Conservation (phyloP, 2,797 vertebrate genomes). For the Tadarida brasiliensis region DNA sequence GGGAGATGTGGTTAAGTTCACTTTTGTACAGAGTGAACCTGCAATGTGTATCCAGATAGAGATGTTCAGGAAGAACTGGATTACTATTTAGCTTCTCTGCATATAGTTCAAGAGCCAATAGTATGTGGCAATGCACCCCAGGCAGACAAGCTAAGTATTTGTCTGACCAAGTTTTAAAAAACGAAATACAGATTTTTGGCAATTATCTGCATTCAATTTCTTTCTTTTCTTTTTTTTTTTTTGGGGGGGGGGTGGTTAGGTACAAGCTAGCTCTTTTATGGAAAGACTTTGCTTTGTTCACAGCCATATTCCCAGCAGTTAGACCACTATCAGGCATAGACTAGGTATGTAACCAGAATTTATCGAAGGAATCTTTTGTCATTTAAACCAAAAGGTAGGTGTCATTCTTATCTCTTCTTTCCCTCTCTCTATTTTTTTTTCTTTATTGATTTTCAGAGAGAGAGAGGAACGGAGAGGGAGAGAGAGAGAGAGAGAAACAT, state of each 20-base stretch:
- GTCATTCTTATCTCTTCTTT: not conserved
- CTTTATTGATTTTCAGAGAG: not conserved
- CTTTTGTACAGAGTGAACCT: not conserved
- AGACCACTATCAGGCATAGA: not conserved
- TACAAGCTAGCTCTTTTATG: not conserved
- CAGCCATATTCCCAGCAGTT: not conserved
- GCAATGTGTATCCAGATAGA: not conserved
- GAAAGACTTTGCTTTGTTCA: constrained; percentile 24
- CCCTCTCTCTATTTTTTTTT: not conserved
- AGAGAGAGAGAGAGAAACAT: too few relatives aligned
- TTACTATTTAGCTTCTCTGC: not conserved
- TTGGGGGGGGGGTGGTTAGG: not conserved
- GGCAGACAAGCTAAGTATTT: not conserved
- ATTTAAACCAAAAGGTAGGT: not conserved
- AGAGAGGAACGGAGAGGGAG: too few relatives aligned
- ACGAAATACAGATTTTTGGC: not conserved
- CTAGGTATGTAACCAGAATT: not conserved
- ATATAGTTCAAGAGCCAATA: not conserved
- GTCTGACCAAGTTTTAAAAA: not conserved
- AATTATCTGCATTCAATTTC: not conserved
- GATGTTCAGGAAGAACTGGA: not conserved
- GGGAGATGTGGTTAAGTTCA: not conserved
- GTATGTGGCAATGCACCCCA: not conserved
- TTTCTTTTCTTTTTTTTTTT: not conserved
- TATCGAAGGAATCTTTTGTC: not conserved